Percentiles rank a stretch among this genome's conserved stretches.
phyloP scores from a whole-genome alignment of 2,888 invertebrate species.

The Villa cingulata region DNA sequence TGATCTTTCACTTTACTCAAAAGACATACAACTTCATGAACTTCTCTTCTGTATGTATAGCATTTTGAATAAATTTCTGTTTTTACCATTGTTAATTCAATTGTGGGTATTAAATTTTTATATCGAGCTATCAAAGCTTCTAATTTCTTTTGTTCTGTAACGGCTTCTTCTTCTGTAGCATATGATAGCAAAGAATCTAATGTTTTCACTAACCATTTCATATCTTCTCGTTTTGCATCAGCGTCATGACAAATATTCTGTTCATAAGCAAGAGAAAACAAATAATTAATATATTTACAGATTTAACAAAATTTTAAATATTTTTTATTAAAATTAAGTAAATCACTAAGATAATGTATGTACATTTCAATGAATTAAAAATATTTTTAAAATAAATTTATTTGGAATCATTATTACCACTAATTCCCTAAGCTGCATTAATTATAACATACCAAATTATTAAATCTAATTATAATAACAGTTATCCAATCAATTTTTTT shows the following conservation, averaged over 20 bases:
- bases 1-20: conserved; percentile 64
- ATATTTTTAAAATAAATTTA: too few relatives aligned
- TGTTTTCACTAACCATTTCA: conserved; percentile 90
- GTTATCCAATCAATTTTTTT: background rate
- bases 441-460: background rate
- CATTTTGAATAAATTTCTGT: conserved; percentile 87
- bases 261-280: conserved; percentile 19
- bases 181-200: conserved; percentile 73
- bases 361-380: too few relatives aligned
- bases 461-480: background rate
- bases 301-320: too few relatives aligned
- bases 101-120: conserved; percentile 79
- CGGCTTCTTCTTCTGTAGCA: conserved; percentile 65
- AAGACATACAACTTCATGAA: conserved; percentile 69
- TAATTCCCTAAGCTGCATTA: conserved; percentile 36
- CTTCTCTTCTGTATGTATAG: conserved; percentile 80
- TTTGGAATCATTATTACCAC: conserved; percentile 35
- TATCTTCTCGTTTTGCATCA: conserved; percentile 78
- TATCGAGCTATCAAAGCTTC: conserved; percentile 75
- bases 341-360: background rate
- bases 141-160: conserved; percentile 65
- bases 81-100: conserved; percentile 85
- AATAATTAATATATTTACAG: background rate
- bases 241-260: conserved; percentile 84
- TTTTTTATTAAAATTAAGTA: background rate